phyloP scores from a whole-genome alignment of 2,797 vertebrate species.

The Valencia hispanica region DNA sequence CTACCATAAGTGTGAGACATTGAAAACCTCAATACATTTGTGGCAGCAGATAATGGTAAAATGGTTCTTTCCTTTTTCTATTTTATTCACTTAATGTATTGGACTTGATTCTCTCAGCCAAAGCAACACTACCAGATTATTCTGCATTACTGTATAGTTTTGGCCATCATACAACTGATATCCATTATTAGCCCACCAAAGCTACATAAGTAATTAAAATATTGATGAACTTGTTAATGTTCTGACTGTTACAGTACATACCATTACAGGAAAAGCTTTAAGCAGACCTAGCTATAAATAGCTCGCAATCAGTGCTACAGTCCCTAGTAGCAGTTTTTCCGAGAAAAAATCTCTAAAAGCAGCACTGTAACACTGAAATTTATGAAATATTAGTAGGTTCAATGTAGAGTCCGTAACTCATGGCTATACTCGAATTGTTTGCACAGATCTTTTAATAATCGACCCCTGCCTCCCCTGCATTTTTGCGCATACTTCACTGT shows the following conservation, averaged over 20 bases:
- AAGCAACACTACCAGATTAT: background rate
- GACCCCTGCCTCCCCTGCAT: conserved; percentile 60
- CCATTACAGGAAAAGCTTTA: conserved; percentile 41
- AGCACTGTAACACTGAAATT: conserved; percentile 50
- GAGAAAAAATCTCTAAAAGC: conserved; percentile 47
- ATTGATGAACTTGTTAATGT: conserved; percentile 24
- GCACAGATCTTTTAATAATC: conserved; percentile 68
- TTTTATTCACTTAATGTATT: background rate
- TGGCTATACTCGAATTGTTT: conserved; percentile 59
- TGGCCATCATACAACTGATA: conserved; percentile 11
- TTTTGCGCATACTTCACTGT: conserved; percentile 80
- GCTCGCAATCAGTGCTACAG: conserved; percentile 50
- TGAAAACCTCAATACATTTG: background rate
- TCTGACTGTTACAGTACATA: conserved; percentile 46
- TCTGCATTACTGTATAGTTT: background rate
- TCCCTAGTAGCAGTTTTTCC: conserved; percentile 45
- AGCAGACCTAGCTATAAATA: conserved; percentile 60
- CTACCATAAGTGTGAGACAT: background rate
- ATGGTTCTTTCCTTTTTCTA: background rate
- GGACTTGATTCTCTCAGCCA: background rate
- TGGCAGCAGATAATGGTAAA: background rate
- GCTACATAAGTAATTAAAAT: conserved; percentile 53
- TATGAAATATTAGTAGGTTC: conserved; percentile 72
- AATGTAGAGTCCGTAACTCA: conserved; percentile 66
- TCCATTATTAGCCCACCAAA: conserved; percentile 26